Conservation (phyloP, 2,888 invertebrate genomes). For the Willowsia nigromaculata region DNA sequence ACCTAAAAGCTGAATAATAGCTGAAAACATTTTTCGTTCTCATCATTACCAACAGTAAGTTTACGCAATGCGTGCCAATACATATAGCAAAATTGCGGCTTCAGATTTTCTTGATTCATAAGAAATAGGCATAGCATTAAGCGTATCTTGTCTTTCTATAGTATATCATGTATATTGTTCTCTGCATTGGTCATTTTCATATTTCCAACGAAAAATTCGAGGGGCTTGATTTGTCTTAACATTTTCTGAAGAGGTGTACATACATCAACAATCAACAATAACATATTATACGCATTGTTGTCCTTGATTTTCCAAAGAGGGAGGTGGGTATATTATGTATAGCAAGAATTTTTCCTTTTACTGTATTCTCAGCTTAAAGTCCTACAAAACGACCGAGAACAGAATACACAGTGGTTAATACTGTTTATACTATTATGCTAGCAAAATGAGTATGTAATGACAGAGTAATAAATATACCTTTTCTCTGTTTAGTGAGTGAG, state of each 20-base stretch:
- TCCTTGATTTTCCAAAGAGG: neutral
- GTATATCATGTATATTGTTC: neutral
- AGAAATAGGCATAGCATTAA: conserved; percentile 6
- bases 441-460: conserved; percentile 47
- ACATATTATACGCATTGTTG: neutral
- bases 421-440: too few relatives aligned
- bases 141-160: neutral
- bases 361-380: neutral
- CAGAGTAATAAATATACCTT: conserved; percentile 43
- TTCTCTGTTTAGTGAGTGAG: neutral
- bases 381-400: neutral
- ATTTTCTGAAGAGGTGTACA: neutral
- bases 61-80: conserved; percentile 35
- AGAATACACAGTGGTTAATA: too few relatives aligned
- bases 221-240: neutral
- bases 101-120: conserved; percentile 28
- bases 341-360: neutral
- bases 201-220: conserved; percentile 47
- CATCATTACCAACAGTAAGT: neutral
- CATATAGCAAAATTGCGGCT: neutral
- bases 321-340: neutral
- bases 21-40: neutral
- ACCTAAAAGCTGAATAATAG: neutral
- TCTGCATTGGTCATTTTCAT: neutral
- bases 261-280: neutral